Percentiles rank a stretch among this genome's conserved stretches.
Conservation (phyloP, 2,113 vertebrate species). For the Promerops cafer region DNA sequence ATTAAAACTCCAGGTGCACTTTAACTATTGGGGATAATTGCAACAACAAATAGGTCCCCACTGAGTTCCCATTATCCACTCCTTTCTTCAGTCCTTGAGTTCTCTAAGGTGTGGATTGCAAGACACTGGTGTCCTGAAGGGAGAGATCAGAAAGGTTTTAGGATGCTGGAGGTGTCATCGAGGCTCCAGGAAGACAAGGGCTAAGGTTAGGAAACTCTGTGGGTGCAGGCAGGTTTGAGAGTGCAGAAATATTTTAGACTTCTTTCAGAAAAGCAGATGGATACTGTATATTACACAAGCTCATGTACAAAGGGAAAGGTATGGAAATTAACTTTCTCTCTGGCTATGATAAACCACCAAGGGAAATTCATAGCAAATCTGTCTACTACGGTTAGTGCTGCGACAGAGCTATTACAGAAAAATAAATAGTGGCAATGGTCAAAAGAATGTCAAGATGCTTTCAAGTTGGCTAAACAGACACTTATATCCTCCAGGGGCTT, state of each 20-base stretch:
- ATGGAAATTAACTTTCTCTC: constrained; percentile 55
- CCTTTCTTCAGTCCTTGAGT: not conserved
- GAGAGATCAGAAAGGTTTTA: constrained; percentile 11
- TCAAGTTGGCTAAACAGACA: constrained; percentile 49
- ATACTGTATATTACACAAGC: not conserved
- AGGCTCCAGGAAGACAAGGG: not conserved
- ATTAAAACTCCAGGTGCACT: not conserved
- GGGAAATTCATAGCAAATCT: constrained; percentile 45
- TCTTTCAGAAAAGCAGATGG: constrained; percentile 15
- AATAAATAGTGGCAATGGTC: constrained; percentile 60
- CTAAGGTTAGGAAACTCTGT: constrained; percentile 14
- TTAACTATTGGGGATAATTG: not conserved
- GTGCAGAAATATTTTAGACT: not conserved
- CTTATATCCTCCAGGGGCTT: constrained; percentile 42
- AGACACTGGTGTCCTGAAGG: not conserved
- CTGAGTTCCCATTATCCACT: not conserved
- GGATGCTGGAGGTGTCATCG: not conserved
- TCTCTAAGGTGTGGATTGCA: not conserved
- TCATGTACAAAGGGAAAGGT: constrained; percentile 15
- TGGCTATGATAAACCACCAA: constrained; percentile 46
- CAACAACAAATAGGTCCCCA: not conserved
- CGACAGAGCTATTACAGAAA: constrained; percentile 47
- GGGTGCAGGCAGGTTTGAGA: not conserved
- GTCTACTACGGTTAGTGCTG: constrained; percentile 16
- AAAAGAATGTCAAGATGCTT: constrained; percentile 56